phyloP scores from a whole-genome alignment of 2,888 invertebrate species.

The Ernsta delagoae region DNA sequence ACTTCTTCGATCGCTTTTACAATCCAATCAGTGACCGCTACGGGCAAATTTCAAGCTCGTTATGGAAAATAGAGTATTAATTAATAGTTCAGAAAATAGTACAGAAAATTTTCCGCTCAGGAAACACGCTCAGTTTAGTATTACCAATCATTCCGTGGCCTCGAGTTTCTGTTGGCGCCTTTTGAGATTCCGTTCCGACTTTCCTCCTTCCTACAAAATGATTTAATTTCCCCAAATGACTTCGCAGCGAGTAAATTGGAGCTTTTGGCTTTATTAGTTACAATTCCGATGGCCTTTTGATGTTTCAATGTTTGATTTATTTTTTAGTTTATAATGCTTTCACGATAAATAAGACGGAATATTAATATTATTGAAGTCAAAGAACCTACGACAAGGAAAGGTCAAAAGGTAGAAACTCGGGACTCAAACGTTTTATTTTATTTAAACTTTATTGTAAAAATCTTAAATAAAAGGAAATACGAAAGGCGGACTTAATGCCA shows the following conservation, averaged over 20 bases:
- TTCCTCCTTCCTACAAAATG: not conserved
- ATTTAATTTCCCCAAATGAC: constrained; percentile 8
- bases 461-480: too few relatives aligned
- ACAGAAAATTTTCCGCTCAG: not conserved
- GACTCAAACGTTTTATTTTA: too few relatives aligned
- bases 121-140: not conserved
- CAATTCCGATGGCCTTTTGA: not conserved
- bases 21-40: too few relatives aligned
- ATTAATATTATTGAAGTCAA: not conserved
- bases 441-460: too few relatives aligned
- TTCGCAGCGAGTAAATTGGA: constrained; percentile 3
- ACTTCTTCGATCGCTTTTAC: too few relatives aligned
- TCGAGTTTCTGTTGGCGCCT: constrained; percentile 3
- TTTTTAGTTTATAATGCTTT: not conserved
- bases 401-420: too few relatives aligned
- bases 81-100: not conserved
- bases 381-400: not conserved
- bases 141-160: constrained; percentile 8
- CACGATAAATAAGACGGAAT: not conserved
- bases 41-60: too few relatives aligned
- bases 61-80: too few relatives aligned
- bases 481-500: too few relatives aligned
- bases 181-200: constrained; percentile 2
- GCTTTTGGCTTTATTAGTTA: not conserved
- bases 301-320: not conserved